These are phyloP conservation scores for Cynocephalus volans DNA, from an alignment of 2,113 vertebrate species.

Conservation along the genomic window DNA sequence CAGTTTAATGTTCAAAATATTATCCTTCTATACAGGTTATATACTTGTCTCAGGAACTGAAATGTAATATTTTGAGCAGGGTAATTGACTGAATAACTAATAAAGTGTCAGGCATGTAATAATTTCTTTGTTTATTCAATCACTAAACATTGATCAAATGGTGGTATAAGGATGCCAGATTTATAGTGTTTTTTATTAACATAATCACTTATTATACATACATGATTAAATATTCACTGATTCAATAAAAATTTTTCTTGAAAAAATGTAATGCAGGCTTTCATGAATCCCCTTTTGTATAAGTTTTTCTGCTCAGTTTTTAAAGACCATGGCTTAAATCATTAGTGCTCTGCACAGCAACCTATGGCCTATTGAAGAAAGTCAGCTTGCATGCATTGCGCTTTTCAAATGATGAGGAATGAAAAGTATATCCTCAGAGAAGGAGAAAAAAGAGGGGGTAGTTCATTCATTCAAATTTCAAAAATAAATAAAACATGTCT, in stretches of 20 bases:
- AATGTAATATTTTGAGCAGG: no score
- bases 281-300: not conserved
- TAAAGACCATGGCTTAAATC: not conserved
- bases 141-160: conserved; percentile 14
- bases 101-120: not conserved
- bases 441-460: not conserved
- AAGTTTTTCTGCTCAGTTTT: not conserved
- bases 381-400: not conserved
- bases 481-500: not conserved
- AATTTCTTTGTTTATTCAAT: not conserved
- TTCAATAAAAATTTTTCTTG: not conserved
- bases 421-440: not conserved
- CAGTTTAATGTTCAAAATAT: not conserved
- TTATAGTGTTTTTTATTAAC: not conserved
- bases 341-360: not conserved
- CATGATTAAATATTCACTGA: not conserved
- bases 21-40: not conserved
- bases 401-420: not conserved
- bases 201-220: not conserved
- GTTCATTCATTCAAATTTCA: not conserved
- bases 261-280: not conserved
- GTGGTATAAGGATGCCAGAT: not conserved
- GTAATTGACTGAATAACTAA: no score
- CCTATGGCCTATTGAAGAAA: not conserved
- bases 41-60: not conserved